Evolutionary conservation across 2,113 vertebrate genomes (phyloP).

Genomic region (Pampusana beccarii): DNA sequence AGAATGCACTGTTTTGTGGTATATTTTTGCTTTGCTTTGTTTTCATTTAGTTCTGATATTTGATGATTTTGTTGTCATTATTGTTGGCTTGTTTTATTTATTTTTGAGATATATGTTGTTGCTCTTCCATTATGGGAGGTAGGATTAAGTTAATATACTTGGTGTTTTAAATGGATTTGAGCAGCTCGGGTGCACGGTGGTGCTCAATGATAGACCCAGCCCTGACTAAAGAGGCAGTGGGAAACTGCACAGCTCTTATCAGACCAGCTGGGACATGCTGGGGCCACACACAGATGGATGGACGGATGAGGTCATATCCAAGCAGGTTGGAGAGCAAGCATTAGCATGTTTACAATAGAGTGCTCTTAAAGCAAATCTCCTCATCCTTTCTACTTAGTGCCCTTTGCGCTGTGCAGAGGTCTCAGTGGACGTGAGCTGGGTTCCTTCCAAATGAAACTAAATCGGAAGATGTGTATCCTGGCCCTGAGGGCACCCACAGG

Average conservation of each 20-base stretch:
- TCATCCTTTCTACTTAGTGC: not conserved
- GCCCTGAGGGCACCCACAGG: not conserved
- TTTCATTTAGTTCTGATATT: not conserved
- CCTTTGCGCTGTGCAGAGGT: not conserved
- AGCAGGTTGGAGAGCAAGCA: not conserved
- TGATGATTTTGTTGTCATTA: not conserved
- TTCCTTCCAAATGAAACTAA: not conserved
- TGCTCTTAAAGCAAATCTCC: not conserved
- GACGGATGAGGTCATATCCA: not conserved
- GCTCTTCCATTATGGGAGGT: not conserved
- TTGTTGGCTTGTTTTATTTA: not conserved
- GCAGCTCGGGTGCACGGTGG: not conserved
- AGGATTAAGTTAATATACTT: not conserved
- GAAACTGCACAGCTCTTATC: not conserved
- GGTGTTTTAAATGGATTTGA: not conserved
- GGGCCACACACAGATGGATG: not conserved
- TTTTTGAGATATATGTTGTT: not conserved
- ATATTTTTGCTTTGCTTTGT: not conserved
- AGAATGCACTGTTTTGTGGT: not conserved
- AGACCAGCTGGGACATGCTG: not conserved
- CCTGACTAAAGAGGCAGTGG: not conserved
- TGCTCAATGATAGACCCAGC: not conserved
- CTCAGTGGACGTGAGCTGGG: not conserved
- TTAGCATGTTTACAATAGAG: fast-evolving
- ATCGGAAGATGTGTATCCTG: fast-evolving